Base-by-base conservation (phyloP, 2,113 vertebrate genomes). In the Eonycteris spelaea region DNA sequence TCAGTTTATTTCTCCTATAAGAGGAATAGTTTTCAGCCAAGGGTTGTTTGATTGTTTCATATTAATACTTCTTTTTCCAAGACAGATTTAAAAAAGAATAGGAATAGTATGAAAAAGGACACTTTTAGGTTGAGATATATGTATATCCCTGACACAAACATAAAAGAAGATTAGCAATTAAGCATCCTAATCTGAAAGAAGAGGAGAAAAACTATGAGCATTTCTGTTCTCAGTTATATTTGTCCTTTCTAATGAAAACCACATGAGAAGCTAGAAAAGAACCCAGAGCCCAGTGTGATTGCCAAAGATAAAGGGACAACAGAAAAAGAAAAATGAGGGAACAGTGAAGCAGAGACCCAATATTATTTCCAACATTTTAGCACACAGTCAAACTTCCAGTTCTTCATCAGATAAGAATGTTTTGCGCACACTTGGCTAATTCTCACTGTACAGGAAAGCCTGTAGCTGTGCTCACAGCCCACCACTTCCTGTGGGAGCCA, bases 391-490 rank as follows among this genome's bases (percentile, higher is more conserved):
- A 51, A 55, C 91, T 97, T 95, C 94, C 86, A 97, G 14, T 74
- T 95, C 95, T 97, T 97, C 92, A 96, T 94, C 97, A 96, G 97
- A 97, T 94, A 98, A 98, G 97, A 97, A 92, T 95, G 84, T 85
- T 98, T 95, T 97, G 91, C 61, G 43, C 87, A 92, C 82, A 11
- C 1, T 78, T 86, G 94, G 94, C 96, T 96, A 94, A 89, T 96
- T 97, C 92, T 71, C 18, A 19, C 70, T 57, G 70, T 78, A 98
- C 86, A 97, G 97, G 96, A 89, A 98, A 97, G 93, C 45, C 82
- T 95, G 96, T 86, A 95, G 77, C 95, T 8, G 22, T 71, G 84
- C 87, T 87, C 57, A 65, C 80, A 78, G 73, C 82, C 96, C 86
- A 77, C 80, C 3, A 0, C 94, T 97, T 98, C 98, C 97, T 96